A percentile compares a stretch with the other conserved stretches of the same genome.
Conservation (phyloP, 2,797 vertebrate genomes). For the Podarcis lilfordi region DNA sequence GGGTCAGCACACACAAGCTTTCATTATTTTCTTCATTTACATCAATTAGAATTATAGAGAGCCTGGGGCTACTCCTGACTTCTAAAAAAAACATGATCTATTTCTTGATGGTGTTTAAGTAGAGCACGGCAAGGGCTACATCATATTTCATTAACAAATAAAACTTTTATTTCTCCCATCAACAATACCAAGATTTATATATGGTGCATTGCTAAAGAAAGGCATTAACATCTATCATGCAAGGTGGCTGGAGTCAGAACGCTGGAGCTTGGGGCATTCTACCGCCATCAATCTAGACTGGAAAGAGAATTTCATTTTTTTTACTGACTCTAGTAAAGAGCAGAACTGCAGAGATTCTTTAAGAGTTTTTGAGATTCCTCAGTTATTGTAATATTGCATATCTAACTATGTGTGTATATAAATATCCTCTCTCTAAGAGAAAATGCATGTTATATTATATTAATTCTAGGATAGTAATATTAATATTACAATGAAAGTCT, state of each 20-base stretch:
- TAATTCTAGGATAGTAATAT: background rate
- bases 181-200: conserved; percentile 70
- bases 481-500: background rate
- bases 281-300: conserved; percentile 54
- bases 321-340: conserved; percentile 21
- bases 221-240: conserved; percentile 72
- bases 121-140: conserved; percentile 80
- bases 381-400: conserved; percentile 6
- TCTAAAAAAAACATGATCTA: conserved; percentile 75
- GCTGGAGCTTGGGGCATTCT: conserved; percentile 53
- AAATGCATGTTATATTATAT: background rate
- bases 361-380: conserved; percentile 29
- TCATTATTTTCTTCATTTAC: conserved; percentile 88
- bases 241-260: conserved; percentile 61
- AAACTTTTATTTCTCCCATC: conserved; percentile 76
- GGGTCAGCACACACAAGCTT: conserved; percentile 88
- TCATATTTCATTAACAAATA: conserved; percentile 89
- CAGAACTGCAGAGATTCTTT: conserved; percentile 9
- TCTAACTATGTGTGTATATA: background rate
- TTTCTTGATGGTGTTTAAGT: conserved; percentile 80
- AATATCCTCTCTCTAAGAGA: background rate
- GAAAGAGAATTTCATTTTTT: conserved; percentile 58
- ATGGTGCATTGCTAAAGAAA: conserved; percentile 59
- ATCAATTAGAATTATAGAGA: conserved; percentile 90
- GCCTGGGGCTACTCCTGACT: conserved; percentile 77